phyloP scores from a whole-genome alignment of 2,113 vertebrate species.

The Okapia johnstoni region DNA sequence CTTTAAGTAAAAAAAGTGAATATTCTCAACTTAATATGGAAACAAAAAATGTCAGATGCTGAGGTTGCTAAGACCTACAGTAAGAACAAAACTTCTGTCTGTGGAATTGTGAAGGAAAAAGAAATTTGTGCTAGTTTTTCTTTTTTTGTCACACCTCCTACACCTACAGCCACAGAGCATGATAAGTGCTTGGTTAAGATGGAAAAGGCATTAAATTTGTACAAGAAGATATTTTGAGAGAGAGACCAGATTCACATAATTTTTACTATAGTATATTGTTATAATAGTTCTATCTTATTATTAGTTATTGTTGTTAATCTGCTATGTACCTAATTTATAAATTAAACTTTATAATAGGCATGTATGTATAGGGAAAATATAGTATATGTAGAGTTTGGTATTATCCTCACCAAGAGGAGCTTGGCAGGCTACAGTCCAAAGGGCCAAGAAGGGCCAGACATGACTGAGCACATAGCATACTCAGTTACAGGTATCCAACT shows the following conservation, averaged over 20 bases:
- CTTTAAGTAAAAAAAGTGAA: not conserved
- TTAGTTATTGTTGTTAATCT: not conserved
- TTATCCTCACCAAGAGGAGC: not conserved
- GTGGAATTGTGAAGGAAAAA: not conserved
- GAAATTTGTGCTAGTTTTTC: not conserved
- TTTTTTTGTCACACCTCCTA: not conserved
- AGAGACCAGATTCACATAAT: not conserved
- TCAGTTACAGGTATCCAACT: not conserved
- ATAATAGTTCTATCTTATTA: not conserved
- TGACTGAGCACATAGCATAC: not conserved
- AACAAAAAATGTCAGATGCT: not conserved
- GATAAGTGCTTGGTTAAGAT: not conserved
- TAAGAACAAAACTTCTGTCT: not conserved
- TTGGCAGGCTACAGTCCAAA: not conserved
- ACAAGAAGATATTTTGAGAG: not conserved
- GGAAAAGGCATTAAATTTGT: not conserved
- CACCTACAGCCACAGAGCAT: not conserved
- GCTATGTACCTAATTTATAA: not conserved
- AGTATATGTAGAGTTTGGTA: not conserved
- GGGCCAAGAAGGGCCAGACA: not conserved
- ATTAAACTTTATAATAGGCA: not conserved
- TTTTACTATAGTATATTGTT: not conserved
- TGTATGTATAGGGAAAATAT: not conserved
- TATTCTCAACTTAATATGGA: not conserved
- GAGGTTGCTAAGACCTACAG: not conserved